Conservation (phyloP, 2,113 vertebrate genomes). For the Melospiza georgiana region DNA sequence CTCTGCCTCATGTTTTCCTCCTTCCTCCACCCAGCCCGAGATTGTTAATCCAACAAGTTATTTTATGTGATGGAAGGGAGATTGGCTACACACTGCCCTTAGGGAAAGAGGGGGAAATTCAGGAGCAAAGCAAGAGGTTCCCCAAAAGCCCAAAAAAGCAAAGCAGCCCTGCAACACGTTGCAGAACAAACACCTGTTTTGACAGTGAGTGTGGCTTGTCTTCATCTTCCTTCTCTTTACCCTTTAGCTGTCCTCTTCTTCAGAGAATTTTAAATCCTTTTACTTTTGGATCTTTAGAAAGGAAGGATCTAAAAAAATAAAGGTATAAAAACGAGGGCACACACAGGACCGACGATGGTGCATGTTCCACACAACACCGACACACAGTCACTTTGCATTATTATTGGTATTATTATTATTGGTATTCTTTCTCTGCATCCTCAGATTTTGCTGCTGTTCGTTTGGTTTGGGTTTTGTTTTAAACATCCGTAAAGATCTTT, state of each 20-base stretch:
- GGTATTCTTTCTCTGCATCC: neutral
- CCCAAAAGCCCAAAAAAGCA: constrained; percentile 2
- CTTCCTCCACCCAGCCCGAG: neutral
- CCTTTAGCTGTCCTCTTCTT: constrained; percentile 49
- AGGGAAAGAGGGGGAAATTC: neutral
- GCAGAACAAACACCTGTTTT: constrained; percentile 75
- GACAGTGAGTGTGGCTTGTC: constrained; percentile 39
- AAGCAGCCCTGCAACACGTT: constrained; percentile 66
- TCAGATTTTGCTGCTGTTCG: neutral
- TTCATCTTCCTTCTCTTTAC: constrained; percentile 27
- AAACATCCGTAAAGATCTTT: constrained; percentile 97
- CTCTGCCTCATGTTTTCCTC: neutral
- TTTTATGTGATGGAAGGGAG: neutral
- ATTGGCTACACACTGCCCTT: neutral
- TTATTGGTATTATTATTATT: neutral
- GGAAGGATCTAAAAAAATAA: constrained; percentile 69
- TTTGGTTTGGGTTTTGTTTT: constrained; percentile 37
- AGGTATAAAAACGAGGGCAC: constrained; percentile 72
- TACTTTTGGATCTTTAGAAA: constrained; percentile 43
- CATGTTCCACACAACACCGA: constrained; percentile 70
- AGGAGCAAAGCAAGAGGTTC: neutral
- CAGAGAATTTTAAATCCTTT: constrained; percentile 51
- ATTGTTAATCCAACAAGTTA: constrained; percentile 48
- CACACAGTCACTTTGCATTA: constrained; percentile 60
- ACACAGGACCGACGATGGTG: constrained; percentile 77